Conservation (phyloP, 2,797 vertebrate genomes). For the Graptemys geographica region DNA sequence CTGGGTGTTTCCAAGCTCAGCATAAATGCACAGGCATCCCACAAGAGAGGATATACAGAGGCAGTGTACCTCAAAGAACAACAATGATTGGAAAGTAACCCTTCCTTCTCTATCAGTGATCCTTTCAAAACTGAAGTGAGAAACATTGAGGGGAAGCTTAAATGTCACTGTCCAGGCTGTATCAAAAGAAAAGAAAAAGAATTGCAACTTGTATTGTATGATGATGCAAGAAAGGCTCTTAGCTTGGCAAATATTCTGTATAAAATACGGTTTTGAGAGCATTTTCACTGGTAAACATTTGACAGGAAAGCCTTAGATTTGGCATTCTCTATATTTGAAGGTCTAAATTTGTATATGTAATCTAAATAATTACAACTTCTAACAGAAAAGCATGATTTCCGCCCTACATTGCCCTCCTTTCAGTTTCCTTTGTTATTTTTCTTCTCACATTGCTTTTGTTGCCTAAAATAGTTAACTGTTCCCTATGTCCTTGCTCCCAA, state of each 20-base stretch:
- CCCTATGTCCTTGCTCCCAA: background rate
- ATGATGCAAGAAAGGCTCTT: background rate
- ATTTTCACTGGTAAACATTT: background rate
- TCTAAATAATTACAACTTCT: background rate
- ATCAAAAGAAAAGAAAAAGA: background rate
- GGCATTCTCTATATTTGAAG: background rate
- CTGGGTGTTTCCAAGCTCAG: background rate
- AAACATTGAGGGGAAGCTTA: background rate
- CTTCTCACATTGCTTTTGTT: background rate
- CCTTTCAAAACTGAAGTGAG: background rate
- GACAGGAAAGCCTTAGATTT: background rate
- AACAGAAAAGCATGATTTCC: background rate
- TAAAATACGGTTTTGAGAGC: background rate
- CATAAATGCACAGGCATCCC: background rate
- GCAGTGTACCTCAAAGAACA: background rate
- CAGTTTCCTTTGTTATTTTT: background rate
- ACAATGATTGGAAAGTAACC: background rate
- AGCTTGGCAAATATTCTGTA: background rate
- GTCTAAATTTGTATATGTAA: background rate
- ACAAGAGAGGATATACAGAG: background rate
- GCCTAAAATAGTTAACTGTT: background rate
- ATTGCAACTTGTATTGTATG: background rate
- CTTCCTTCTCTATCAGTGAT: background rate
- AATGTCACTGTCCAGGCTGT: fast-evolving
- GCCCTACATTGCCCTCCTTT: background rate